A percentile compares a stretch with the other conserved stretches of the same genome.
phyloP scores from a whole-genome alignment of 2,113 vertebrate genomes.

The Tupaia chinensis region DNA sequence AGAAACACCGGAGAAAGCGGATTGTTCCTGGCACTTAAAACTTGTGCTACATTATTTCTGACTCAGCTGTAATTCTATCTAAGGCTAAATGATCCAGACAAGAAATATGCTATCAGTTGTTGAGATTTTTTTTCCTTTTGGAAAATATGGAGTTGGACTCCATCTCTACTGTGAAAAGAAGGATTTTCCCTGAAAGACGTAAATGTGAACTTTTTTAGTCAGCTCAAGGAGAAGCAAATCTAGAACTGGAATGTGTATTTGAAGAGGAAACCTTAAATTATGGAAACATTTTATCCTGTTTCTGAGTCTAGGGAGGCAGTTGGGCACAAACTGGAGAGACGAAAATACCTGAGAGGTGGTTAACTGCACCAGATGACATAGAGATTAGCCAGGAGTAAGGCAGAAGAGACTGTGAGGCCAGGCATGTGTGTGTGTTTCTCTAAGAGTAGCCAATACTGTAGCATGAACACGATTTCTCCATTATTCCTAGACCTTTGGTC shows the following conservation, averaged over 20 bases:
- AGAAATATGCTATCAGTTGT: neutral
- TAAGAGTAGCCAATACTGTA: neutral
- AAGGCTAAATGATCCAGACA: neutral
- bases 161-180: neutral
- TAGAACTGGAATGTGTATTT: neutral
- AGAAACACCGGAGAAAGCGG: neutral
- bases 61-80: neutral
- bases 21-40: neutral
- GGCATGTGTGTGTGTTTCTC: neutral
- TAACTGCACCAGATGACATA: neutral
- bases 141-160: neutral
- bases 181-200: neutral
- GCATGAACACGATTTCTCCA: neutral
- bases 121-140: neutral
- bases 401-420: neutral
- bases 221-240: neutral
- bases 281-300: neutral
- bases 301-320: neutral
- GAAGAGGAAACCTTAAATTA: neutral
- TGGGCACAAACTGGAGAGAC: neutral
- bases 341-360: neutral
- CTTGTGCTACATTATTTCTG: neutral
- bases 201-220: neutral
- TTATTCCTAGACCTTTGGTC: neutral
- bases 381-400: neutral